Conservation (phyloP, 2,888 invertebrate genomes). For the Acrobasis repandana region DNA sequence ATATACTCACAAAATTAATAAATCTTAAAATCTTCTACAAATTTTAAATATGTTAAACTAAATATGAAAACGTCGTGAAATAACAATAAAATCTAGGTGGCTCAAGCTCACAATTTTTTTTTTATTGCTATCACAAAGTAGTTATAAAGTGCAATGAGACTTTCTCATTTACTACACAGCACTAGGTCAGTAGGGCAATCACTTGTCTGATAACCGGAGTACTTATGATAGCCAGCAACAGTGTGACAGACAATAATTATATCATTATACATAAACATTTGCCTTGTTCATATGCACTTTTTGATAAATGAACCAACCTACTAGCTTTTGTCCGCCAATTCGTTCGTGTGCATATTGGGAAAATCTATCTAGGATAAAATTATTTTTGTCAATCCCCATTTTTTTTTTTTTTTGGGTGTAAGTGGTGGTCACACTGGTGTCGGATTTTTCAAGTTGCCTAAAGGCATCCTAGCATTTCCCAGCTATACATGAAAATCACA, state of each 20-base stretch:
- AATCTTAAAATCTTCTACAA: conserved; percentile 1
- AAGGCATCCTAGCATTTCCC: no score
- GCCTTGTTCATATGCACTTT: background rate
- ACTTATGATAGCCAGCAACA: background rate
- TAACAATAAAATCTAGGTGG: conserved; percentile 10
- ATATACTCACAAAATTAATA: background rate
- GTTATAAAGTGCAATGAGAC: conserved; percentile 25
- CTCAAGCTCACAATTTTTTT: background rate
- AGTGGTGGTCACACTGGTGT: no score
- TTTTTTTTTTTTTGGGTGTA: no score
- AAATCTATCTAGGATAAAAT: no score
- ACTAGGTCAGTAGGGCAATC: conserved; percentile 40
- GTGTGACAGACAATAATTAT: background rate
- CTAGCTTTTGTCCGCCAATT: no score
- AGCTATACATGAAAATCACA: no score
- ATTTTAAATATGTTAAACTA: background rate
- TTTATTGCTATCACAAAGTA: background rate
- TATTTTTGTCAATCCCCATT: no score
- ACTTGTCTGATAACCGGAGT: conserved; percentile 23
- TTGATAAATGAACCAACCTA: background rate
- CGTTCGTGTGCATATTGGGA: no score
- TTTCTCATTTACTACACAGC: conserved; percentile 41
- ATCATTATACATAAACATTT: background rate
- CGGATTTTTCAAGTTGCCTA: no score
- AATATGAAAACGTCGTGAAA: conserved; percentile 1